These are phyloP conservation scores for Coenobita brevimanus DNA, from an alignment of 1,140 invertebrate species.

Conservation along the genomic window DNA sequence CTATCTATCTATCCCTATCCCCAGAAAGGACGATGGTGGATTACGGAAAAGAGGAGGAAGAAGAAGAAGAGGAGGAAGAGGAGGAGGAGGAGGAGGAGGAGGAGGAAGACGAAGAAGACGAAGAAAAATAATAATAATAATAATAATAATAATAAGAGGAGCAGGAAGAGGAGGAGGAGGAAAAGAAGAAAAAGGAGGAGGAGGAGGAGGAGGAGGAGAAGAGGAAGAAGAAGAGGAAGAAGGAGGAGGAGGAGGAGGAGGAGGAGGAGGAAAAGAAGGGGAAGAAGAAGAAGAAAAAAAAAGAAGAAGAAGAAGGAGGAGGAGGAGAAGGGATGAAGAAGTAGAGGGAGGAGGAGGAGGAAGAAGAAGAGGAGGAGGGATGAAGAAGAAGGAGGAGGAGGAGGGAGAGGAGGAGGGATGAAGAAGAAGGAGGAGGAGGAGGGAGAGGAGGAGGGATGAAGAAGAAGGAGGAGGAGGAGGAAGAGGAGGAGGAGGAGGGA, in stretches of 20 bases:
- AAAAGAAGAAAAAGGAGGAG: background rate
- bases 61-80: slow-evolving; percentile 19
- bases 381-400: too few relatives aligned
- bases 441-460: too few relatives aligned
- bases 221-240: background rate
- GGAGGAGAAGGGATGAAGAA: too few relatives aligned
- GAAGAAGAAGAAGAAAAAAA: background rate
- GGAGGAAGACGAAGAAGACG: background rate
- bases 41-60: slow-evolving; percentile 21
- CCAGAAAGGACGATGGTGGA: too few relatives aligned
- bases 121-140: background rate
- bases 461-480: too few relatives aligned
- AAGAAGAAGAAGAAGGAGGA: too few relatives aligned
- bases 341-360: too few relatives aligned
- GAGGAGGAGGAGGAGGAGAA: slow-evolving; percentile 2
- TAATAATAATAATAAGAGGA: background rate
- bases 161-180: background rate
- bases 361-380: too few relatives aligned
- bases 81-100: slow-evolving; percentile 15
- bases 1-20: too few relatives aligned
- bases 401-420: too few relatives aligned
- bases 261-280: background rate
- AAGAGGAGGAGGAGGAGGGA: too few relatives aligned
- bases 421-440: too few relatives aligned
- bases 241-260: background rate